Percentiles rank a stretch among this genome's conserved stretches.
These are phyloP conservation scores for Sclerodermus sp. DNA, from an alignment of 2,888 invertebrate genomes.

Conservation along the genomic window DNA sequence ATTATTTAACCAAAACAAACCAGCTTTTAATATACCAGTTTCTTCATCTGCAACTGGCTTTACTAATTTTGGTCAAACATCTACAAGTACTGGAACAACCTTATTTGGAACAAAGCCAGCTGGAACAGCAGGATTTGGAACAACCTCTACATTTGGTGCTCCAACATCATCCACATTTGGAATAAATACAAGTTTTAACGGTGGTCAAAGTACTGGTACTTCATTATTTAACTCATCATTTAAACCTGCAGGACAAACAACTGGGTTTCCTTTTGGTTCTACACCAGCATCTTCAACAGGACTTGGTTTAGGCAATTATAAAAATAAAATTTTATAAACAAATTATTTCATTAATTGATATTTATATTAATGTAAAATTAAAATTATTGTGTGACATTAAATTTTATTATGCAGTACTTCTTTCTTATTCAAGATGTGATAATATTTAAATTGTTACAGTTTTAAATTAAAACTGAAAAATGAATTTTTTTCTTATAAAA, in stretches of 20 bases:
- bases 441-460: too few species aligned
- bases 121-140: slow-evolving; percentile 56
- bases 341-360: slow-evolving; percentile 3
- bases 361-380: neutral
- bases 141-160: slow-evolving; percentile 42
- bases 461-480: too few species aligned
- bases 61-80: slow-evolving; percentile 52
- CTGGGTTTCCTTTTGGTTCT: slow-evolving; percentile 55
- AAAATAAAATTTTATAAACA: too few species aligned
- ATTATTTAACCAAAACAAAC: slow-evolving; percentile 57
- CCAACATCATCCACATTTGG: slow-evolving; percentile 43
- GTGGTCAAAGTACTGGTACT: slow-evolving; percentile 51
- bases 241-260: slow-evolving; percentile 53
- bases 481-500: too few species aligned
- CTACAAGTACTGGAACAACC: slow-evolving; percentile 26
- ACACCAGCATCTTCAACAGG: slow-evolving; percentile 45
- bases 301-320: slow-evolving; percentile 26
- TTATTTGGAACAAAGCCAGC: slow-evolving; percentile 59
- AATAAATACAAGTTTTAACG: slow-evolving; percentile 27
- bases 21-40: slow-evolving; percentile 50
- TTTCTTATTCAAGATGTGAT: too few species aligned
- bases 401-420: too few species aligned
- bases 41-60: slow-evolving; percentile 56
- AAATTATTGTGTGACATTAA: neutral
- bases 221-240: slow-evolving; percentile 59